Conservation (phyloP, 2,888 invertebrate species). For the Entomobrya proxima region DNA sequence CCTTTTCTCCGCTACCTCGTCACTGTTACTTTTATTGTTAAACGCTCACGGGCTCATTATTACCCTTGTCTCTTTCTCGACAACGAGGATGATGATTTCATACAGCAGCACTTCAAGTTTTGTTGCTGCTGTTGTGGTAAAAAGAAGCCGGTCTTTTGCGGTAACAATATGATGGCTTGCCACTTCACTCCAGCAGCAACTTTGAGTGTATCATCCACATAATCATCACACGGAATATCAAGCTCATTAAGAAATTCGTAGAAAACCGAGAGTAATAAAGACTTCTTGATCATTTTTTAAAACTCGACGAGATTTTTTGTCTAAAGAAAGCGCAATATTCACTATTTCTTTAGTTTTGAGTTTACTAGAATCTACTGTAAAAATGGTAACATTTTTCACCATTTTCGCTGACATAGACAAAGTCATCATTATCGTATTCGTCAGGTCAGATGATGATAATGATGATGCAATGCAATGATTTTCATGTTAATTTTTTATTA, state of each 20-base stretch:
- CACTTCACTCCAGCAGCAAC: slow-evolving; percentile 12
- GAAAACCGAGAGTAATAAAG: slow-evolving; percentile 41
- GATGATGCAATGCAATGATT: background rate
- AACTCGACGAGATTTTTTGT: background rate
- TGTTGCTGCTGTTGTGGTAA: slow-evolving; percentile 6
- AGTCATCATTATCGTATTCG: background rate
- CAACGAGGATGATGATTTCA: slow-evolving; percentile 35
- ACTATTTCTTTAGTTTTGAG: background rate
- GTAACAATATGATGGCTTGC: slow-evolving; percentile 22
- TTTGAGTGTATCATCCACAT: background rate
- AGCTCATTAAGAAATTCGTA: slow-evolving; percentile 50
- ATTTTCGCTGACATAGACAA: background rate
- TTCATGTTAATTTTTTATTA: slow-evolving; percentile 2
- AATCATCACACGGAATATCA: background rate
- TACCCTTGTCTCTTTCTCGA: slow-evolving; percentile 9
- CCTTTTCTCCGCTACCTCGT: background rate
- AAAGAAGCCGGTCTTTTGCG: slow-evolving; percentile 43
- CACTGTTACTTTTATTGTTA: background rate
- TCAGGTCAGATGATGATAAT: background rate
- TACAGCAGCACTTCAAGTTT: background rate
- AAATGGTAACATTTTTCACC: background rate
- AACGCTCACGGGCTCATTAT: slow-evolving; percentile 59
- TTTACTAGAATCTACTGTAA: too few relatives aligned
- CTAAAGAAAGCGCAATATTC: background rate
- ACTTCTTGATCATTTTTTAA: background rate